Base-by-base conservation (phyloP, 1,140 invertebrate species). In the Calliopsis andreniformis region DNA sequence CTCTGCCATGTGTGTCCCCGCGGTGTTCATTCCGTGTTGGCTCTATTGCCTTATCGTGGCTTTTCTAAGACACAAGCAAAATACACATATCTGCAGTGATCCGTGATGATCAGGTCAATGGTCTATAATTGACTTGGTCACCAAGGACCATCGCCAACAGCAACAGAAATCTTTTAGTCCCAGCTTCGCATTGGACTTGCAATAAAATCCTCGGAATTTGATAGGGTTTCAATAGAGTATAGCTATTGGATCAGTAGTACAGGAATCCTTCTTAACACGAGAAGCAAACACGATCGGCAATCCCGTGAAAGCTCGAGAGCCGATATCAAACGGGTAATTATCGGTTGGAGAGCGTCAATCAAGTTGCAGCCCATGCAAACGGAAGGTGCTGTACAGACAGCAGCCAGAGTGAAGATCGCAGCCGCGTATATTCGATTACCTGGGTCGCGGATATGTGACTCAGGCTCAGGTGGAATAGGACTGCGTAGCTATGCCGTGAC, bases 281-380 rank as follows among this genome's bases (percentile, higher is more conserved):
- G 43, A 35, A 1, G 45, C 39, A 55, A 69, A 55, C n/a, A 68
- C 23, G 53, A 10, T n/a, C 18, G 12, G 20, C 18, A 42, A 45
- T 42, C 35, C 16, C 16, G 32, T 23, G 0, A 16, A 47, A 53
- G 35, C 47, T 43, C 73, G 45, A 35, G 56, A 18, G 7, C 35
- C 47, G 49, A 67, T 51, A 30, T 53, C 62, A 76, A 82, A 73
- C 70, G 61, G 53, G 55, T 63, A 82, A 83, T 83, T 76, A 82
- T 79, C 82, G 76, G 35, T 32, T 67, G 7, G 25, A 61, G 45
- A 79, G 70, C 59, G 51, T 35, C 66, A 68, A 83, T 82, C 72
- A 76, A 49, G 39, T 64, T 35, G 35, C 35, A 49, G 18, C 64
- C 32, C 62, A 62, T 72, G 53, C 30, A 76, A 77, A 77, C 62